A percentile compares a stretch with the other conserved stretches of the same genome.
Conservation (phyloP, 2,888 invertebrate genomes). For the Philereme transversata region DNA sequence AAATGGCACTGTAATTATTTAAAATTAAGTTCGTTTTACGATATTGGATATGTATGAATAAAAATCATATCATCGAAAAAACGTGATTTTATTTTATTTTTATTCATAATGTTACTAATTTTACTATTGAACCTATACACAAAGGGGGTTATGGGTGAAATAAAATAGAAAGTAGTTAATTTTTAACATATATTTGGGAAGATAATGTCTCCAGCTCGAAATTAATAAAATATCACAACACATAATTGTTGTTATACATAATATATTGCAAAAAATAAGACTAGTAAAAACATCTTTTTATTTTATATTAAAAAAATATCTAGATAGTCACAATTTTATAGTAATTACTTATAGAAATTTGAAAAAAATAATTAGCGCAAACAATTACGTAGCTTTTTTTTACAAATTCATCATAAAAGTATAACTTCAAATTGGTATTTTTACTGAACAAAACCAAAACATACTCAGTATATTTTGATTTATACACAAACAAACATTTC, state of each 20-base stretch:
- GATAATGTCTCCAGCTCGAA: constrained; percentile 67
- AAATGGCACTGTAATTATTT: background rate
- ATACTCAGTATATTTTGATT: background rate
- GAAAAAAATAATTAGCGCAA: background rate
- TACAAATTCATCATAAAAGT: background rate
- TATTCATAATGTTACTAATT: too few species aligned
- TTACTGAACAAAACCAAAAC: too few species aligned
- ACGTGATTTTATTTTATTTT: too few species aligned
- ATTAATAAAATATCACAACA: background rate
- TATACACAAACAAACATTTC: constrained; percentile 4
- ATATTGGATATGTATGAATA: too few species aligned
- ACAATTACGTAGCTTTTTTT: too few species aligned
- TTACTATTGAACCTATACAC: too few species aligned
- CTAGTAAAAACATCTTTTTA: background rate
- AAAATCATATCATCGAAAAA: too few species aligned
- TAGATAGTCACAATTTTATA: background rate
- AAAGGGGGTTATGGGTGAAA: background rate
- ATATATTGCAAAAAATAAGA: background rate
- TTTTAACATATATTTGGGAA: constrained; percentile 79
- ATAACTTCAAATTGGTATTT: background rate
- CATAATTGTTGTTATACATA: background rate
- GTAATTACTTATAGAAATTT: background rate
- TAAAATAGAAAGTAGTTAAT: constrained; percentile 42
- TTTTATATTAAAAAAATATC: background rate
- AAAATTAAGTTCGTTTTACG: background rate